Evolutionary conservation across 2,113 vertebrate genomes (phyloP).

Genomic region (Chlamydotis undulata): DNA sequence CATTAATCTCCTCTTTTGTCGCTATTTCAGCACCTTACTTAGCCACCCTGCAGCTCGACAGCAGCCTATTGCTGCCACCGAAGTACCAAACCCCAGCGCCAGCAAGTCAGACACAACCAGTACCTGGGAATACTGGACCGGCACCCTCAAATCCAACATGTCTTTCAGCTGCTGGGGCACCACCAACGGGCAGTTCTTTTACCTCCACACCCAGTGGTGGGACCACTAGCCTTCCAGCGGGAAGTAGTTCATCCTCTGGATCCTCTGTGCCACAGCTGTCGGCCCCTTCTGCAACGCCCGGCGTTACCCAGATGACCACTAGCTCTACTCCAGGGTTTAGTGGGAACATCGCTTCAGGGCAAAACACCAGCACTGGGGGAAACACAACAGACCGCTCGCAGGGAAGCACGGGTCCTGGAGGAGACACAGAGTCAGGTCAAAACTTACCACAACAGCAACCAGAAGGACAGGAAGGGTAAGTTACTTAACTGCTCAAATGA

Average conservation of each 20-base stretch:
- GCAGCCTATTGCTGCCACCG: constrained; percentile 88
- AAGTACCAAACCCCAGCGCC: constrained; percentile 79
- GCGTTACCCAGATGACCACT: constrained; percentile 63
- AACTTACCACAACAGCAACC: constrained; percentile 74
- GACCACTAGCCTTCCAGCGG: constrained; percentile 54
- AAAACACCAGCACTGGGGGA: constrained; percentile 67
- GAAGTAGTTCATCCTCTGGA: constrained; percentile 48
- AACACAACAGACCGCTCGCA: constrained; percentile 71
- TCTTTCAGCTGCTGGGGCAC: constrained; percentile 38
- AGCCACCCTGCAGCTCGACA: constrained; percentile 88
- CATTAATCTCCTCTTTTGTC: not conserved
- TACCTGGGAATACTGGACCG: constrained; percentile 61
- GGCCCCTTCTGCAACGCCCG: constrained; percentile 68
- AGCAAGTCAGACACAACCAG: constrained; percentile 66
- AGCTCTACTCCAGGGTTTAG: constrained; percentile 75
- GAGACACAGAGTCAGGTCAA: constrained; percentile 78
- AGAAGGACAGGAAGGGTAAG: constrained; percentile 80
- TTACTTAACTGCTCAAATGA: not conserved
- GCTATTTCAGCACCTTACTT: constrained; percentile 87
- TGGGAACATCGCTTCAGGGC: constrained; percentile 58
- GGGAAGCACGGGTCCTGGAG: constrained; percentile 61
- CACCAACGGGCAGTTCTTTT: constrained; percentile 66
- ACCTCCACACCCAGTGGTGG: constrained; percentile 69
- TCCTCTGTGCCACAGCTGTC: constrained; percentile 72
- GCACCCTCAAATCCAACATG: constrained; percentile 49